Evolutionary conservation across 2,888 invertebrate species (phyloP).

Genomic region (Agrochola litura): DNA sequence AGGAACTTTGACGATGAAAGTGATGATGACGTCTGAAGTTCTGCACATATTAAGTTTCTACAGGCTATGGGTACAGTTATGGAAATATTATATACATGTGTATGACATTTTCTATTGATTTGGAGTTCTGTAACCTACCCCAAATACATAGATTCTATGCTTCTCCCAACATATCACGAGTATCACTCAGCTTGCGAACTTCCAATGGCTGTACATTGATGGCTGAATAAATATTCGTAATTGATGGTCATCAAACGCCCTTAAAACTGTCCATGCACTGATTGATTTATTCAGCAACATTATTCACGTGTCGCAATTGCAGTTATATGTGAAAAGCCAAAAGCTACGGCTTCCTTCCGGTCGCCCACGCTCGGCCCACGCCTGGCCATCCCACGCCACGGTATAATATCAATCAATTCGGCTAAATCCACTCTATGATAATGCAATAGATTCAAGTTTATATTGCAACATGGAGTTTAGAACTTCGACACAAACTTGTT

Average conservation of each 20-base stretch:
- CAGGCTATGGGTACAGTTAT: not conserved
- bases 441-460: slow-evolving; percentile 70
- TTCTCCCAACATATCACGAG: not conserved
- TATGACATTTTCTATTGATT: not conserved
- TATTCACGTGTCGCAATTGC: slow-evolving; percentile 66
- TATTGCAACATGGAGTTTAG: slow-evolving; percentile 51
- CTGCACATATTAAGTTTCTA: not conserved
- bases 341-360: slow-evolving; percentile 87
- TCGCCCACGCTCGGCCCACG: slow-evolving; percentile 83
- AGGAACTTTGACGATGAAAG: not conserved
- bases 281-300: slow-evolving; percentile 52
- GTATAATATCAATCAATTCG: slow-evolving; percentile 83
- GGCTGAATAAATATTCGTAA: not conserved
- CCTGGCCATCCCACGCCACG: slow-evolving; percentile 73
- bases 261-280: slow-evolving; percentile 12
- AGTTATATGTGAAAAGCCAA: slow-evolving; percentile 76
- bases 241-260: not conserved
- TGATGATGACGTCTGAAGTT: not conserved
- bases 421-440: slow-evolving; percentile 80
- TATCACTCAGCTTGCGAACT: not conserved
- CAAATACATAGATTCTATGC: not conserved
- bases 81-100: not conserved
- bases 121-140: not conserved
- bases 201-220: not conserved
- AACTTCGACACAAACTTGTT: slow-evolving; percentile 32